These are phyloP conservation scores for Cryptotis parvus DNA, from an alignment of 2,113 vertebrate genomes.

Conservation along the genomic window DNA sequence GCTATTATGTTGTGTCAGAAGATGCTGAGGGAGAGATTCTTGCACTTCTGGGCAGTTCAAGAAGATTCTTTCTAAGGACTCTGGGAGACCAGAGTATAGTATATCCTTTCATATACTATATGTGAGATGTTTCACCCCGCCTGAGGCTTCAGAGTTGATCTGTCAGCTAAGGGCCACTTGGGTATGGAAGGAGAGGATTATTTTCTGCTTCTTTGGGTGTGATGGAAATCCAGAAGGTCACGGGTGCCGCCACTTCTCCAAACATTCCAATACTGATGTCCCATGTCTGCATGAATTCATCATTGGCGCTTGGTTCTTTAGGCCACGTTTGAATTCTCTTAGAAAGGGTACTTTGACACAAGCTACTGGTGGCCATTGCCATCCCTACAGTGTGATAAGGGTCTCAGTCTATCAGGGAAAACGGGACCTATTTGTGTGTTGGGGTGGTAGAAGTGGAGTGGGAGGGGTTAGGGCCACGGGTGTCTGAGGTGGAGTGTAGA, in stretches of 20 bases:
- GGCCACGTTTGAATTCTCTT: slow-evolving; percentile 8
- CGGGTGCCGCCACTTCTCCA: slow-evolving; percentile 51
- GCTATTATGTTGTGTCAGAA: background rate
- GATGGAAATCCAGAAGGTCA: slow-evolving; percentile 55
- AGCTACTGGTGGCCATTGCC: background rate
- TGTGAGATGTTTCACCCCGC: too few species aligned
- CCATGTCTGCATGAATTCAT: slow-evolving; percentile 55
- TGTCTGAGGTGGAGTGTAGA: background rate
- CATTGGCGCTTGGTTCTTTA: slow-evolving; percentile 47
- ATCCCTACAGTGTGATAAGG: background rate
- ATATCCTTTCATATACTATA: too few species aligned
- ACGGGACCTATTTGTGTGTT: background rate
- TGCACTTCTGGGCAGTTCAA: background rate
- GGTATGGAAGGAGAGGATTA: slow-evolving; percentile 20
- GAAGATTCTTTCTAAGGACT: background rate
- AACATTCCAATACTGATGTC: slow-evolving; percentile 59
- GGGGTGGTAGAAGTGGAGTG: background rate
- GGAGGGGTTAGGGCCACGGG: background rate
- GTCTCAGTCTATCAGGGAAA: background rate
- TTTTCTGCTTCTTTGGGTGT: background rate
- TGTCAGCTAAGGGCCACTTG: background rate
- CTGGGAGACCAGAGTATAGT: background rate
- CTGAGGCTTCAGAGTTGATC: background rate
- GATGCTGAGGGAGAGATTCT: background rate
- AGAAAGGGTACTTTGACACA: background rate